phyloP scores from a whole-genome alignment of 2,113 vertebrate species.

The Fulmarus glacialis region DNA sequence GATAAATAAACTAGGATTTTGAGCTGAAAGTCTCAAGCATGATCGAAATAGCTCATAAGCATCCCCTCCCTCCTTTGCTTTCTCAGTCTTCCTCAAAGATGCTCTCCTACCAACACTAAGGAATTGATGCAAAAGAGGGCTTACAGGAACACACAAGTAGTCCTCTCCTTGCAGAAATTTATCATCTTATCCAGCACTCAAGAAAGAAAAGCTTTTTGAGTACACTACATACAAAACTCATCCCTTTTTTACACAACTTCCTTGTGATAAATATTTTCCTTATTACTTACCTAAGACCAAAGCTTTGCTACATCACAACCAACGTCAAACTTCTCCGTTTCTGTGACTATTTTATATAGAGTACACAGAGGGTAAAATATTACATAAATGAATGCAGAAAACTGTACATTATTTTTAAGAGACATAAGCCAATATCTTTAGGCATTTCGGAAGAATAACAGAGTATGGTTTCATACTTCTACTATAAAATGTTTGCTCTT shows the following conservation, averaged over 20 bases:
- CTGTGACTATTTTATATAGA: neutral
- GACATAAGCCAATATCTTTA: conserved; percentile 27
- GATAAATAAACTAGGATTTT: neutral
- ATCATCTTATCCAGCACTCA: neutral
- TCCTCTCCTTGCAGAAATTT: neutral
- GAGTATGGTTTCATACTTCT: neutral
- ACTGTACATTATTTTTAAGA: neutral
- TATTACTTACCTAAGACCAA: neutral
- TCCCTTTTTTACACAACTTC: neutral
- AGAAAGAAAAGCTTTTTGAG: neutral
- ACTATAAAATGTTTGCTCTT: conserved; percentile 22
- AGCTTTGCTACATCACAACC: neutral
- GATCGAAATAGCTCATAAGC: neutral
- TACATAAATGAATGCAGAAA: neutral
- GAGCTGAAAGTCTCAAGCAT: neutral
- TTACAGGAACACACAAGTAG: neutral
- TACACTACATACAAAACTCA: neutral
- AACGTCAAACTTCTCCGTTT: neutral
- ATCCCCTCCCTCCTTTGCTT: neutral
- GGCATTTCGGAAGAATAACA: neutral
- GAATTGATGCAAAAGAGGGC: neutral
- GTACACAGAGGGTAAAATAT: neutral
- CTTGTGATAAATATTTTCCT: neutral
- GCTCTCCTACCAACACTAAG: neutral
- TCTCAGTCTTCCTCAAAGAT: neutral